Base-by-base conservation (phyloP, 1,140 invertebrate genomes). In the Dolichoris vasculosae region DNA sequence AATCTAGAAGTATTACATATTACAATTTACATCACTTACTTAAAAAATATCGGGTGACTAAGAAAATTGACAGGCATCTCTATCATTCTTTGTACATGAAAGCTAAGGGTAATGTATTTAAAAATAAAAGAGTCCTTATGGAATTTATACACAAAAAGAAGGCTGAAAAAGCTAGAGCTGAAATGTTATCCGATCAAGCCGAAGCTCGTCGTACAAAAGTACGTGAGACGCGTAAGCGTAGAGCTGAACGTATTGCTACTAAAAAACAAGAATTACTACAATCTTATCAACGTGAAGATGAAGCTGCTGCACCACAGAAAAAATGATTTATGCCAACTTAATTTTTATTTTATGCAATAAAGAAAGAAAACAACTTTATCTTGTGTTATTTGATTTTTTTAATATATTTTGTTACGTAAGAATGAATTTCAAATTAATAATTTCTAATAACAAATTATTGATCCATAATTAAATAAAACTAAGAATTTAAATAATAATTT, bases 141-240 rank as follows among this genome's bases (percentile, higher is more conserved):
- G 99, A 99, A 94, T 99, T 98, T 94, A 99, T 99, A 92, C 99
- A 99, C 95, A 99, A 99, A 95, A 99, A 99, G 96, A 99, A 99
- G 96, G 98, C 99, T 78, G 99, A 99, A 93, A 99, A 99, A 91
- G 96, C 97, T 86, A 96, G 99, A 93, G 96, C 97, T 88, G 99
- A 99, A 94, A 98, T 99, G 96, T 95, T 99, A 90, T 97, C 97
- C 83, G 99, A 99, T 94, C 98, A 99, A 94, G 99, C 99, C 69
- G 98, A 99, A 92, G 98, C 99, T 83, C 96, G 98, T 86, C 96
- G 99, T 92, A 96, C 95, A 87, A 99, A 98, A 94, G 98, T 98
- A 81, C 98, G 98, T 93, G 98, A 99, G 93, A 98, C 98, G 0
- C 96, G 98, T 89, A 98, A 98, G 93, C 97, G 99, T 32, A 96